Evolutionary conservation across 2,113 vertebrate genomes (phyloP).

Genomic region (Neogale vison): DNA sequence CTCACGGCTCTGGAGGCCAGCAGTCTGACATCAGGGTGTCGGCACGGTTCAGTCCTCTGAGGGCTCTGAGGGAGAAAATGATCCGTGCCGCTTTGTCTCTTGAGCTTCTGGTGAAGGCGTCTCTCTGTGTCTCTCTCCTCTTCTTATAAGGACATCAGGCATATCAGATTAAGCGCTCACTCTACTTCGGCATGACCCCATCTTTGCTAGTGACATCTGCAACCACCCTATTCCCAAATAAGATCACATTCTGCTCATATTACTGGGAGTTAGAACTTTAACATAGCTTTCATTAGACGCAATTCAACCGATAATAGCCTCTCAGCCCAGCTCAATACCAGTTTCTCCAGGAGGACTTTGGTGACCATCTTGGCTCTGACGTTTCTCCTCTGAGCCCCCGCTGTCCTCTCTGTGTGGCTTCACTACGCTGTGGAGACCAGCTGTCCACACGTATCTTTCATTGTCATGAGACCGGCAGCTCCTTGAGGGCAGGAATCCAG

Average conservation of each 20-base stretch:
- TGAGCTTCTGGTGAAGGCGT: neutral
- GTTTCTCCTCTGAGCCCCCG: neutral
- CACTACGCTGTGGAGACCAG: rapidly evolving
- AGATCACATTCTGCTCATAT: neutral
- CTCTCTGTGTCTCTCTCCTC: neutral
- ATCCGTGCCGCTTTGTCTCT: neutral
- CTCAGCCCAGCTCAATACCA: neutral
- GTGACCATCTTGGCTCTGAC: neutral
- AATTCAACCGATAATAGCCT: neutral
- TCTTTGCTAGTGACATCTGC: neutral
- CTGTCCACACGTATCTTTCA: rapidly evolving
- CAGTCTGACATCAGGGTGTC: neutral
- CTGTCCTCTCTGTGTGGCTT: neutral
- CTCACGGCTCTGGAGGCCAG: neutral
- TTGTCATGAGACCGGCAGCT: neutral
- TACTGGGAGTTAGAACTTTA: neutral
- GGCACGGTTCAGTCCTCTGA: neutral
- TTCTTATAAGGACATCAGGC: neutral
- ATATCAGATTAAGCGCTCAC: neutral
- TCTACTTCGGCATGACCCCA: neutral
- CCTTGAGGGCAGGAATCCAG: neutral
- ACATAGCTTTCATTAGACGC: neutral
- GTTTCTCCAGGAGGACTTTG: neutral
- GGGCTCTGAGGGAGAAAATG: neutral
- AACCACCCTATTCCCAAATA: neutral